phyloP scores from a whole-genome alignment of 2,888 invertebrate species.

The Synergus japonicus region DNA sequence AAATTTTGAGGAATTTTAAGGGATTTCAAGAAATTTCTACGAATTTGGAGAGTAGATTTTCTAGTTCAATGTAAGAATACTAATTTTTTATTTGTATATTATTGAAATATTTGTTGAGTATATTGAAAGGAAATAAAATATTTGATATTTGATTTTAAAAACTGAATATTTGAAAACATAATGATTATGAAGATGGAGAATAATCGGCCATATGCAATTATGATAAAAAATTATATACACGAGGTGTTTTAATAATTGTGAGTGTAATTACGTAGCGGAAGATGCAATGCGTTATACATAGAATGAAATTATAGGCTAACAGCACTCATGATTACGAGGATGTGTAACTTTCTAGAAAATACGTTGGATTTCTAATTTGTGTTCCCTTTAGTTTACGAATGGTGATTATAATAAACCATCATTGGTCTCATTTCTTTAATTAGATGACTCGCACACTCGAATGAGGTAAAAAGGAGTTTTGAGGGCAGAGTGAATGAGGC shows the following conservation, averaged over 20 bases:
- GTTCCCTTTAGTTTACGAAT: not conserved
- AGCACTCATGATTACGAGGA: constrained; percentile 36
- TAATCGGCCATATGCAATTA: constrained; percentile 14
- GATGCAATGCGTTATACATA: constrained; percentile 31
- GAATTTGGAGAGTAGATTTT: too few relatives aligned
- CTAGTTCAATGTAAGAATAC: too few relatives aligned
- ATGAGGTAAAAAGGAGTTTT: constrained; percentile 3
- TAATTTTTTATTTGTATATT: too few relatives aligned
- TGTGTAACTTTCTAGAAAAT: constrained; percentile 40
- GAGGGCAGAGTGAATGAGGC: constrained; percentile 9
- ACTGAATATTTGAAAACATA: not conserved
- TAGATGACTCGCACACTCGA: not conserved
- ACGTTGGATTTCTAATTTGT: constrained; percentile 29
- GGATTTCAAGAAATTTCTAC: too few relatives aligned
- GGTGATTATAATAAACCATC: constrained; percentile 22
- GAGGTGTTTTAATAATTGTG: constrained; percentile 27
- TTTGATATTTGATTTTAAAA: not conserved
- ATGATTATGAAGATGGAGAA: not conserved
- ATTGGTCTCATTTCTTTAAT: constrained; percentile 31
- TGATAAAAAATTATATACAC: constrained; percentile 18
- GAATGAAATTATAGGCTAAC: constrained; percentile 38
- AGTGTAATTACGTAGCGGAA: constrained; percentile 26
- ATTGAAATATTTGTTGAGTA: too few relatives aligned
- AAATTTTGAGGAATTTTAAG: too few relatives aligned
- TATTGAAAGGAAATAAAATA: not conserved